phyloP scores from a whole-genome alignment of 2,113 vertebrate genomes.

The Orcinus orca region DNA sequence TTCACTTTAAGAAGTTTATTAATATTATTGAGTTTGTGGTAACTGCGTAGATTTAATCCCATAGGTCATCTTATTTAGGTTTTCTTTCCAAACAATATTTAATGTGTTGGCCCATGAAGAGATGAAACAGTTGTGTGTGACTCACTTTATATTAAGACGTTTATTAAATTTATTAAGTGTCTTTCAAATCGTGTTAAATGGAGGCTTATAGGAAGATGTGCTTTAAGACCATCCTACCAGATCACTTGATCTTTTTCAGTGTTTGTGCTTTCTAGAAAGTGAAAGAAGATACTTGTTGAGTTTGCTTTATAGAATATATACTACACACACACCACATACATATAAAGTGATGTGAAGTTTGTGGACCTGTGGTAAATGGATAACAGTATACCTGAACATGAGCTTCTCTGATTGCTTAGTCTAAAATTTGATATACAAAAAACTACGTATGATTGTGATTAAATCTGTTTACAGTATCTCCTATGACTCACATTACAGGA shows the following conservation, averaged over 20 bases:
- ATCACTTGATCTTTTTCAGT: neutral
- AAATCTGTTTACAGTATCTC: slow-evolving; percentile 78
- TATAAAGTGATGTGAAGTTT: neutral
- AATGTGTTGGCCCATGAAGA: neutral
- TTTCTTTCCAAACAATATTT: slow-evolving; percentile 40
- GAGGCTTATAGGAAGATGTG: neutral
- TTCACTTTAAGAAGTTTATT: slow-evolving; percentile 42
- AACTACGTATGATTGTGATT: slow-evolving; percentile 72
- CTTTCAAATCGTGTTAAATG: neutral
- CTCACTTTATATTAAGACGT: neutral
- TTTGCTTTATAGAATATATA: neutral
- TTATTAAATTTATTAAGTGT: slow-evolving; percentile 21
- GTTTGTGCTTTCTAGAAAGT: neutral
- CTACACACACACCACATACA: neutral
- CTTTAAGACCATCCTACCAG: neutral
- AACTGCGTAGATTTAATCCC: slow-evolving; percentile 27
- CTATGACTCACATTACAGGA: slow-evolving; percentile 80
- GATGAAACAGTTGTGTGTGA: neutral
- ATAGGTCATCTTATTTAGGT: slow-evolving; percentile 31
- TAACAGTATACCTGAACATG: slow-evolving; percentile 49
- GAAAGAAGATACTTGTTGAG: neutral
- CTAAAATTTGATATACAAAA: slow-evolving; percentile 60
- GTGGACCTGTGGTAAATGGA: neutral
- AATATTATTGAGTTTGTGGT: slow-evolving; percentile 16
- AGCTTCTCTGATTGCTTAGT: neutral